Conservation (phyloP, 2,797 vertebrate species). For the Chloroceryle amazona region DNA sequence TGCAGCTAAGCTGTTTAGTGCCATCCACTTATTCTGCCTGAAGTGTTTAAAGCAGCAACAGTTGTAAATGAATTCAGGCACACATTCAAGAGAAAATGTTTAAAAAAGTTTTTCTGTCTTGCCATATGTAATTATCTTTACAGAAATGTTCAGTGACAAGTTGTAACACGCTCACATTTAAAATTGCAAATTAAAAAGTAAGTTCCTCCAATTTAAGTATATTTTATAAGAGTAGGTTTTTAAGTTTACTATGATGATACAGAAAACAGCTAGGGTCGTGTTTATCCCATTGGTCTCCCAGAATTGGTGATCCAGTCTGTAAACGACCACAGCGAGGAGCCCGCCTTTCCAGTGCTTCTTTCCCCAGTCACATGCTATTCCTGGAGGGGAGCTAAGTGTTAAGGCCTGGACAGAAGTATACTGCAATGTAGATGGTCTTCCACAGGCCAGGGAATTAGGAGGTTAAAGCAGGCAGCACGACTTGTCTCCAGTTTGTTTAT, state of each 20-base stretch:
- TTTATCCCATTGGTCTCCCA: conserved; percentile 38
- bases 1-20: conserved; percentile 90
- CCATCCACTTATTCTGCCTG: conserved; percentile 89
- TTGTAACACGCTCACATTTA: conserved; percentile 68
- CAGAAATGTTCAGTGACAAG: conserved; percentile 75
- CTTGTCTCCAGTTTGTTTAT: conserved; percentile 33
- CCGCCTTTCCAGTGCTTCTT: conserved; percentile 20
- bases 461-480: background rate
- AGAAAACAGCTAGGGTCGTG: background rate
- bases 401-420: conserved; percentile 23
- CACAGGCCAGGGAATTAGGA: conserved; percentile 5
- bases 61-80: conserved; percentile 89
- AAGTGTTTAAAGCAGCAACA: conserved; percentile 87
- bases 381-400: background rate
- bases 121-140: conserved; percentile 84
- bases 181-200: conserved; percentile 70
- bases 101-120: conserved; percentile 81
- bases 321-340: background rate
- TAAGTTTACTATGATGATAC: background rate
- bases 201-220: conserved; percentile 32
- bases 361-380: background rate
- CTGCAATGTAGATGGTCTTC: background rate
- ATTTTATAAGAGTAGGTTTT: background rate
- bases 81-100: conserved; percentile 80
- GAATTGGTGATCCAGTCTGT: background rate